Evolutionary conservation across 2,113 vertebrate genomes (phyloP), one percentile per base, ranked within the genome.

Genomic region (Aepyceros melampus): DNA sequence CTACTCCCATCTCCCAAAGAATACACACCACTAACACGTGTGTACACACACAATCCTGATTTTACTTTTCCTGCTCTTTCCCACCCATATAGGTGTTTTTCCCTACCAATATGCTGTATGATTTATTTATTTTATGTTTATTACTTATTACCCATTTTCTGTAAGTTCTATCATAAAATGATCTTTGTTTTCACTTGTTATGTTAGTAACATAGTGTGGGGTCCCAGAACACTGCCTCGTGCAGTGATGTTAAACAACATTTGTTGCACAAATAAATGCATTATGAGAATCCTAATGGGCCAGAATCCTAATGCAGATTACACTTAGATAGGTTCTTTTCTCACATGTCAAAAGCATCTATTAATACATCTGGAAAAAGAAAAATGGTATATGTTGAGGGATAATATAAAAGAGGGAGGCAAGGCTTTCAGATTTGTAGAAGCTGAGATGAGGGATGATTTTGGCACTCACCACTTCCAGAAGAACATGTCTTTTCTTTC

Each of bases 1-100:
- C 4, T 17, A 74, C 7, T 4, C 2, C 6, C 23, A 56, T 7
- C 3, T 6, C 0, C 3, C 10, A 55, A 58, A 11, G 45, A 81
- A 60, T 13, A 74, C 14, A 40, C 7, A 83, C 10, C 31, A 78
- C 21, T 25, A 13, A 74, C 5, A 89, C 2, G 21, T 4, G 27
- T 5, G 21, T 3, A 8, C 8, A 9, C 5, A 40, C 17, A 43
- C 25, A 51, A 7, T 16, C 19, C 23, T 87, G 10, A 33, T 74
- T 45, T 7, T 74, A 12, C 33, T 55, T 83, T 91, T 49, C 33
- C 7, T 83, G 21, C 0, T 53, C 7, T 53, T 94, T 96, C 45
- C 5, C 27, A 6, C 15, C n/a, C n/a, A n/a, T n/a, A 5, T 55
- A 49, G 0, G 1, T 11, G 7, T 60, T 60, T 91, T 79, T 2